Base-by-base conservation (phyloP, 2,113 vertebrate species). In the Poeciliopsis turrubarensis region DNA sequence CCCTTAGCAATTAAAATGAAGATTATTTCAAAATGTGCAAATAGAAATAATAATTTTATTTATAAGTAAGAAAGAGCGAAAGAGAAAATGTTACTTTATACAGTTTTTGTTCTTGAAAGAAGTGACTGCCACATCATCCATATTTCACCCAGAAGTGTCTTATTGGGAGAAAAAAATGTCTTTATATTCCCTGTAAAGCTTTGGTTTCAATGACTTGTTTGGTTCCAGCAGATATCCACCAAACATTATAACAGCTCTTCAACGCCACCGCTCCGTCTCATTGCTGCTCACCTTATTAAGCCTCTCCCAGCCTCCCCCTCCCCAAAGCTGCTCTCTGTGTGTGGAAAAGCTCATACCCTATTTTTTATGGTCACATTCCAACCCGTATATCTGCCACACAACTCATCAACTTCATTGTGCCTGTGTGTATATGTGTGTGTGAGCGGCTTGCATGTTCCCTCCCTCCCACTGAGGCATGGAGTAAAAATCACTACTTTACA, bases 351-450 rank as follows among this genome's bases (percentile, higher is more conserved):
- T 88, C 68, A 68, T 77, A 94, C 93, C 95, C 95, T 94, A 94
- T 95, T 96, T 96, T 97, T 96, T 96, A 95, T 95, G 96, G 95
- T 95, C 95, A 95, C 95, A 88, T 95, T 95, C 96, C 96, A 97
- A 95, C 95, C 95, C 96, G 95, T 98, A 98, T 97, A 99, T 96
- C 97, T 97, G 96, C 97, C 97, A 98, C 92, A 93, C 96, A 97
- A 97, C 96, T 97, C 95, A 94, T 95, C 96, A 87, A 94, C 92
- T 91, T 92, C 94, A 94, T 94, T 91, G 93, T 93, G 91, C 90
- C 92, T 93, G 94, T 94, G 92, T 95, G 95, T 79, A 41, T 73
- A 31, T 73, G 71, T 70, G 71, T 41, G 39, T 29, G 61, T 67
- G 95, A 61, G 73, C 12, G 61, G n/a, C 75, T 68, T 72, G 54